These are phyloP conservation scores for Drosophila borealis DNA, from an alignment of 2,888 invertebrate species.

Conservation along the genomic window DNA sequence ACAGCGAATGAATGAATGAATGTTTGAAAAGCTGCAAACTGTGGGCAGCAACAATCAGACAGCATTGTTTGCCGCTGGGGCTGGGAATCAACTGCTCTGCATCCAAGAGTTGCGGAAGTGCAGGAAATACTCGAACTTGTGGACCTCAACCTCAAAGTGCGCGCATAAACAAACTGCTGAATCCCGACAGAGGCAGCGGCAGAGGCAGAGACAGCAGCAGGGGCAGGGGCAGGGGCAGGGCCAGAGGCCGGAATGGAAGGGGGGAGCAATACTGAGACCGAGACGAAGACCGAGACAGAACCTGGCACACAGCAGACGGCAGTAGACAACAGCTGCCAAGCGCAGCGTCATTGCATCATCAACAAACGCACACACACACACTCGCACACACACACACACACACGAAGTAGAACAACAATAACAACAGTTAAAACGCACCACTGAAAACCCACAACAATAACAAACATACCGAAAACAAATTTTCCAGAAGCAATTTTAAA, in stretches of 20 bases:
- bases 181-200: conserved; percentile 21
- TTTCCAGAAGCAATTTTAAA: conserved; percentile 71
- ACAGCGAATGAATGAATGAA: conserved; percentile 5
- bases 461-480: conserved; percentile 70
- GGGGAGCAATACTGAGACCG: background rate
- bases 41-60: conserved; percentile 44
- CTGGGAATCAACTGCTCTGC: conserved; percentile 44
- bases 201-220: background rate
- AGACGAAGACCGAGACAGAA: conserved; percentile 12
- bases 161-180: conserved; percentile 48
- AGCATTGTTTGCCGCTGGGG: conserved; percentile 48
- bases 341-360: conserved; percentile 82
- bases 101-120: conserved; percentile 63
- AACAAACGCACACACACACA: conserved; percentile 55
- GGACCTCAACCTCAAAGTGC: conserved; percentile 42
- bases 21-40: conserved; percentile 51
- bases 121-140: conserved; percentile 63
- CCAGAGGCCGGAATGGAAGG: background rate
- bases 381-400: conserved; percentile 7
- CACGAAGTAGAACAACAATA: conserved; percentile 59
- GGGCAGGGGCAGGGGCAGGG: conserved; percentile 6
- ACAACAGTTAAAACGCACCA: conserved; percentile 62
- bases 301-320: conserved; percentile 29
- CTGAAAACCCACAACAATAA: conserved; percentile 74
- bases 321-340: conserved; percentile 82